Conservation (phyloP, 2,797 vertebrate species). For the Eulemur mongoz region DNA sequence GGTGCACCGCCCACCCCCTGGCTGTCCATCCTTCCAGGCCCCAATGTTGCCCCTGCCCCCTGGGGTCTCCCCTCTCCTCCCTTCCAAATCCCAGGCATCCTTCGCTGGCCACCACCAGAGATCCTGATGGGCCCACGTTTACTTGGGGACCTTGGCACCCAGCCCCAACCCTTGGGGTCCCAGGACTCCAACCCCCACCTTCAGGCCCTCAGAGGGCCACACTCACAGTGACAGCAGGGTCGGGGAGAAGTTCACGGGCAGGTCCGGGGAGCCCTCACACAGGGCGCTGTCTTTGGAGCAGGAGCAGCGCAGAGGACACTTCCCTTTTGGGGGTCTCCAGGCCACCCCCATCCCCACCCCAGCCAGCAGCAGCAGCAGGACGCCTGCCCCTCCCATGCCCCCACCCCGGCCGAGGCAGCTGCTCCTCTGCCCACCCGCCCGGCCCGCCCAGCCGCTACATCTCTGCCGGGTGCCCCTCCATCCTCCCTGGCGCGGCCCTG, state of each 20-base stretch:
- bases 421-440: not conserved
- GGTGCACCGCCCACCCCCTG: not conserved
- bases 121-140: not conserved
- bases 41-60: not conserved
- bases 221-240: slow-evolving; percentile 83
- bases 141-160: not conserved
- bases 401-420: not conserved
- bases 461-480: not conserved
- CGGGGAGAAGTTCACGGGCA: slow-evolving; percentile 77
- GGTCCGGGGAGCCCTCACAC: slow-evolving; percentile 79
- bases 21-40: rapidly evolving
- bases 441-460: not conserved
- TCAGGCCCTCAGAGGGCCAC: not conserved
- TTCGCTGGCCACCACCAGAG: not conserved
- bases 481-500: not conserved
- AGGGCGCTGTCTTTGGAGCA: slow-evolving; percentile 82
- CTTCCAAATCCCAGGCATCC: not conserved
- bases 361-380: slow-evolving; percentile 60
- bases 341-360: not conserved
- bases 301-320: slow-evolving; percentile 80
- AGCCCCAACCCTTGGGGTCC: not conserved
- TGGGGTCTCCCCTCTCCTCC: not conserved
- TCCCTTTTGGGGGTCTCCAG: slow-evolving; percentile 77
- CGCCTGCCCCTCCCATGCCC: slow-evolving; percentile 63
- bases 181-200: not conserved